A percentile compares a stretch with the other conserved stretches of the same genome.
Conservation (phyloP, 2,113 vertebrate genomes). For the Gymnogyps californianus region DNA sequence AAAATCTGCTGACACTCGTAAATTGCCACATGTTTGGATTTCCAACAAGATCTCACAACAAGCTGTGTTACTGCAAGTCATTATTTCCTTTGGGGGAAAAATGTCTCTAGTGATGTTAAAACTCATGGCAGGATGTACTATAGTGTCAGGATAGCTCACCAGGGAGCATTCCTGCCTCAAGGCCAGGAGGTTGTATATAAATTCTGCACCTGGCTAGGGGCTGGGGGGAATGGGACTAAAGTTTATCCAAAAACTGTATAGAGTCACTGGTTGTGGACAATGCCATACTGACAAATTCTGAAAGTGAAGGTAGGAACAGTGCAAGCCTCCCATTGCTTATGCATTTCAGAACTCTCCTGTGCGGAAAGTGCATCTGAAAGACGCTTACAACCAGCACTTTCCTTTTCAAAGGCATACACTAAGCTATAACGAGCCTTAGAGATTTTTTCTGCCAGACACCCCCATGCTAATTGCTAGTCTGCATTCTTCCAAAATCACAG, state of each 20-base stretch:
- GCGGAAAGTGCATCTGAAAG: neutral
- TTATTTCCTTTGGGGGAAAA: conserved; percentile 58
- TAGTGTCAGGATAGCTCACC: conserved; percentile 12
- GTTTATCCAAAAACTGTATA: neutral
- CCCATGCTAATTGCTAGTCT: neutral
- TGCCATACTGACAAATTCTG: neutral
- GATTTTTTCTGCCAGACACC: neutral
- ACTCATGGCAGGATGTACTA: conserved; percentile 39
- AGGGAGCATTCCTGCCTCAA: conserved; percentile 41
- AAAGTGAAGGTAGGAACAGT: neutral
- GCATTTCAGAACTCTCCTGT: neutral
- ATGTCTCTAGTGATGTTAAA: conserved; percentile 41
- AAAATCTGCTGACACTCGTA: conserved; percentile 60
- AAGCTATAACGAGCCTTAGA: neutral
- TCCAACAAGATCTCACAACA: conserved; percentile 64
- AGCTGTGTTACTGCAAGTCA: conserved; percentile 60
- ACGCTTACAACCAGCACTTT: neutral
- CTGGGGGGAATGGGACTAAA: neutral
- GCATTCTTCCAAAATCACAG: neutral
- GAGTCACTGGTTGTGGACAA: neutral
- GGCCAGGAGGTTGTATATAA: conserved; percentile 29
- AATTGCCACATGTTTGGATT: conserved; percentile 71
- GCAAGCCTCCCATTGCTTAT: neutral
- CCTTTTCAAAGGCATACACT: neutral
- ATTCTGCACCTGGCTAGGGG: conserved; percentile 9